Conservation (phyloP, 2,888 invertebrate genomes). For the Drosophila mettleri region DNA sequence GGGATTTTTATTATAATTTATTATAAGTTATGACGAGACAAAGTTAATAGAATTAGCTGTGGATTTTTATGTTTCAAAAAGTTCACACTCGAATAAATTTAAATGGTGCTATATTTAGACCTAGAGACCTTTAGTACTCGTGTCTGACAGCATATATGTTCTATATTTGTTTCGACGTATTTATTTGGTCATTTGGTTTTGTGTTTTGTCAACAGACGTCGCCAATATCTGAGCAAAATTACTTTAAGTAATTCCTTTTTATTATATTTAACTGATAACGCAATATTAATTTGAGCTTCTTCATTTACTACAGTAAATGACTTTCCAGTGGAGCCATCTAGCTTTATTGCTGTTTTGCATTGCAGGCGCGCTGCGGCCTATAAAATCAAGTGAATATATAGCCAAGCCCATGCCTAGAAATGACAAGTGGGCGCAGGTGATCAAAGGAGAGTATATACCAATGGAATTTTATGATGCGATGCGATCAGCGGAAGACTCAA, state of each 20-base stretch:
- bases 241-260: conserved; percentile 1
- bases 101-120: conserved; percentile 36
- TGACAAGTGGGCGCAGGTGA: conserved; percentile 23
- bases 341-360: conserved; percentile 18
- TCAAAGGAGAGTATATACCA: conserved; percentile 73
- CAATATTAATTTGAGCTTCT: background rate
- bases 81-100: background rate
- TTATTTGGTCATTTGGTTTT: conserved; percentile 24
- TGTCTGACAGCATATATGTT: conserved; percentile 7
- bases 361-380: background rate
- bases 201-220: conserved; percentile 11
- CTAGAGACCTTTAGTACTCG: conserved; percentile 12
- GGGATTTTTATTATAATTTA: no score
- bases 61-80: background rate
- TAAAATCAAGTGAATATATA: conserved; percentile 3
- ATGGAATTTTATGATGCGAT: conserved; percentile 68
- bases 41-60: background rate
- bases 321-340: conserved; percentile 5
- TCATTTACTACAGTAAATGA: conserved; percentile 24
- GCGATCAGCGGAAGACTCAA: conserved; percentile 62
- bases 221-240: conserved; percentile 1
- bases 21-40: background rate
- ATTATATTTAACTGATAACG: background rate
- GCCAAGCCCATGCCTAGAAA: background rate
- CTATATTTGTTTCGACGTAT: conserved; percentile 10